Base-by-base conservation (phyloP, 2,113 vertebrate species). In the Baryphthengus martii region DNA sequence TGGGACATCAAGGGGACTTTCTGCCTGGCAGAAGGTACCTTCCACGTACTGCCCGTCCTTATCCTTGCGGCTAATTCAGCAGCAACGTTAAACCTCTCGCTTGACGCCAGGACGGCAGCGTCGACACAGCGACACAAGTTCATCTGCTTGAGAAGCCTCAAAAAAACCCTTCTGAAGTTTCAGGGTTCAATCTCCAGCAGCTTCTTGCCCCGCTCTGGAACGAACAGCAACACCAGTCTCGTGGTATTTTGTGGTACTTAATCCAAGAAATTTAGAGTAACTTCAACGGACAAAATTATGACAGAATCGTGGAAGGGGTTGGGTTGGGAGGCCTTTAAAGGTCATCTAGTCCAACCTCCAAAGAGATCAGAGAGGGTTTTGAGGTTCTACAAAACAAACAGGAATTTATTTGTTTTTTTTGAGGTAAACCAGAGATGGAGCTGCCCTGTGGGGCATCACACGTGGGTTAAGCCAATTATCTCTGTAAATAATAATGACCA, bases 61-160 rank as follows among this genome's bases (percentile, higher is more conserved):
- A n/a, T n/a, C 28, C 19, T 55, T 50, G 29, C 77, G 62, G 91
- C 77, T 63, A 3, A 31, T 31, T 78, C 82, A 70, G 89, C 31
- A 3, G 52, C 42, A 15, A 7, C 37, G 3, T 6, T 4, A 67
- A 63, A 47, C 45, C 58, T 37, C 76, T 39, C 5, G 5, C 25
- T 37, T 15, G 56, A 2, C 3, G 28, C 31, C 9, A 3, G 33
- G 0, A 1, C 4, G n/a, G 16, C 35, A 49, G 14, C 19, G 33
- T 1, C 77, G 55, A 2, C 2, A 1, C 40, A 17, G 16, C 37
- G 6, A 6, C 2, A 2, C 0, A 14, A 18, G 44, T 13, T 7
- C 13, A 1, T 33, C 79, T 28, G 8, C 47, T 33, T 29, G 3
- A 70, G 83, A 33, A 37, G 7, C 75, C 47, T 7, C n/a, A 19